Evolutionary conservation across 2,113 vertebrate genomes (phyloP).

Genomic region (Choloepus hoffmanni): DNA sequence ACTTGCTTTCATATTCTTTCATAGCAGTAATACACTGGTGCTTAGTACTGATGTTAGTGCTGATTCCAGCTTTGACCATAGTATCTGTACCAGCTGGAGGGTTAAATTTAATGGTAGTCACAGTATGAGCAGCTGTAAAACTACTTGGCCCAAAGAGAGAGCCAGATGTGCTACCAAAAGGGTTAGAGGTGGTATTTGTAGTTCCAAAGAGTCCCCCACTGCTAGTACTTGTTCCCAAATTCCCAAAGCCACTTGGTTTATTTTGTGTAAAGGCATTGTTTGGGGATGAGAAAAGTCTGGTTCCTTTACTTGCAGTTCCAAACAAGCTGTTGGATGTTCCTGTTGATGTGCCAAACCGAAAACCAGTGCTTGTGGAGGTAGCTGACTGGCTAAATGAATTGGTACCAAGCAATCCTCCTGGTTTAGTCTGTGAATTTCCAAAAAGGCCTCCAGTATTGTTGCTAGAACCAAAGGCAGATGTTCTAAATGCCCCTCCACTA

Average conservation of each 20-base stretch:
- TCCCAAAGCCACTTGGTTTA: slow-evolving; percentile 95
- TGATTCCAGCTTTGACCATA: slow-evolving; percentile 97
- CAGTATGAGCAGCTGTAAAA: slow-evolving; percentile 93
- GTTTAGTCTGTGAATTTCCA: slow-evolving; percentile 93
- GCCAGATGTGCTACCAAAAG: slow-evolving; percentile 92
- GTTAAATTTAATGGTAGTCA: slow-evolving; percentile 95
- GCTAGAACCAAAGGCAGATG: slow-evolving; percentile 94
- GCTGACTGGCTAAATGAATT: slow-evolving; percentile 96
- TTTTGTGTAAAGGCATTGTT: slow-evolving; percentile 96
- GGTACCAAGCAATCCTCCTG: slow-evolving; percentile 96
- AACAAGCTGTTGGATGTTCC: slow-evolving; percentile 94
- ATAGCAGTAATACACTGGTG: slow-evolving; percentile 99
- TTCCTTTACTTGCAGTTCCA: slow-evolving; percentile 91
- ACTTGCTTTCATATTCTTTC: slow-evolving; percentile 99
- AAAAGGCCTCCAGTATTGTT: slow-evolving; percentile 94
- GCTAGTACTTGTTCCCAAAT: slow-evolving; percentile 96
- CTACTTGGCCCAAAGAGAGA: slow-evolving; percentile 95
- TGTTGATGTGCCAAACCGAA: slow-evolving; percentile 93
- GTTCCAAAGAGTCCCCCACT: slow-evolving; percentile 95
- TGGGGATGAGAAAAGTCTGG: slow-evolving; percentile 95
- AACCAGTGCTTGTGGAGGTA: slow-evolving; percentile 93
- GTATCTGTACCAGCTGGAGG: slow-evolving; percentile 95
- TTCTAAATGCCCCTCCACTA: slow-evolving; percentile 92
- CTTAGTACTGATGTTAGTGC: slow-evolving; percentile 98
- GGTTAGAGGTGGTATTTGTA: slow-evolving; percentile 95